phyloP scores from a whole-genome alignment of 2,888 invertebrate species.

The Rotaria sp. region DNA sequence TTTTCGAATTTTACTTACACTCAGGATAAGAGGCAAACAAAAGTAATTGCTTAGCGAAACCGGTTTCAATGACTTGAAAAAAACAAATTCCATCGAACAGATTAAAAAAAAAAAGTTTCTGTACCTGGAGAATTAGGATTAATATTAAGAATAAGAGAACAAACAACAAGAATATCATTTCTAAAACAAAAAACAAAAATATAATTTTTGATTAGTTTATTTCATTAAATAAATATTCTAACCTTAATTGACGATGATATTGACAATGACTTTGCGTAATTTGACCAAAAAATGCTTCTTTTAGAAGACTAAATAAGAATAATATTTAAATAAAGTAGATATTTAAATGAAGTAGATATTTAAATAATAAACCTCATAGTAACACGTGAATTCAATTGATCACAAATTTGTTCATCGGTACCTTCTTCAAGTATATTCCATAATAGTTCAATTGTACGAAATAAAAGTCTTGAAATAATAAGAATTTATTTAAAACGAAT shows the following conservation, averaged over 20 bases:
- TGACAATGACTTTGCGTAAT: constrained; percentile 53
- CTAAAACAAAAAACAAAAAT: constrained; percentile 40
- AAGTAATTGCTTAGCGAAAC: constrained; percentile 53
- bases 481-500: no score
- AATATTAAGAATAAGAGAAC: constrained; percentile 47
- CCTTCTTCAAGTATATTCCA: constrained; percentile 54
- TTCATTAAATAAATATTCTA: background rate
- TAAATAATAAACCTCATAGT: constrained; percentile 47
- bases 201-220: background rate
- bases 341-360: background rate
- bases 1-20: constrained; percentile 45
- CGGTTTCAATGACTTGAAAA: constrained; percentile 47
- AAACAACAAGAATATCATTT: constrained; percentile 53
- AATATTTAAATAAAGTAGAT: background rate
- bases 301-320: constrained; percentile 46
- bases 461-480: constrained; percentile 45
- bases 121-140: constrained; percentile 49
- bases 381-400: constrained; percentile 49
- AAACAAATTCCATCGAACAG: background rate
- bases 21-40: constrained; percentile 55
- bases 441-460: constrained; percentile 53
- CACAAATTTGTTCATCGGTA: constrained; percentile 45
- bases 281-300: constrained; percentile 53
- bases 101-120: no score
- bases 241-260: constrained; percentile 51